Evolutionary conservation across 2,113 vertebrate species (phyloP), one percentile per base, ranked within the genome.

Genomic region (Megalops atlanticus): DNA sequence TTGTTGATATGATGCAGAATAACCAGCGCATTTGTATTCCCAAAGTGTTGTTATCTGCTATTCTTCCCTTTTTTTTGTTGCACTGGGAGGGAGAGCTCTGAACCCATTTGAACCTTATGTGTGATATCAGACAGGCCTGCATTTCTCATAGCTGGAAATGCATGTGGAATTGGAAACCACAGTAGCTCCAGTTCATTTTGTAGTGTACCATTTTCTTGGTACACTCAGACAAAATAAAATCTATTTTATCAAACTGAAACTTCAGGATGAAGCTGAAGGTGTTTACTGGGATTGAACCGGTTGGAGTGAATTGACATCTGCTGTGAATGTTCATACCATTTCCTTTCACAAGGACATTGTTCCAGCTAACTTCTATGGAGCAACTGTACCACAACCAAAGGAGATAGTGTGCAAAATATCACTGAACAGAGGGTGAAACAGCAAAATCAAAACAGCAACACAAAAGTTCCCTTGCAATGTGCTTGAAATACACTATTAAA

Each of bases 81-180:
- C 0, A 49, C 47, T 49, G n/a, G n/a, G n/a, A n/a, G n/a, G n/a
- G n/a, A n/a, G n/a, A n/a, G n/a, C n/a, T n/a, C n/a, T n/a, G n/a
- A n/a, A n/a, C n/a, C n/a, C n/a, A n/a, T n/a, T 4, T 58, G 52
- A 4, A 58, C n/a, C 1, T 58, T 24, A 58, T n/a, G 8, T 64
- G 10, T 64, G 24, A n/a, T 64, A 83, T 84, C 82, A 86, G 84
- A 77, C 39, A 75, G 83, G 88, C 81, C 82, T 87, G 85, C 89
- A n/a, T n/a, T n/a, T n/a, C n/a, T n/a, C 87, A 88, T 86, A 88
- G 86, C 85, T 86, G 79, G 82, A 87, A 24, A 64, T 84, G 84
- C 89, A 90, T 88, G 86, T 87, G 83, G 83, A 80, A 91, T 89
- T 36, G 83, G 80, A 90, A 90, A 78, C 81, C 82, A 85, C 85